A percentile compares a stretch with the other conserved stretches of the same genome.
Conservation (phyloP, 1,140 invertebrate genomes). For the Carposina sasakii region DNA sequence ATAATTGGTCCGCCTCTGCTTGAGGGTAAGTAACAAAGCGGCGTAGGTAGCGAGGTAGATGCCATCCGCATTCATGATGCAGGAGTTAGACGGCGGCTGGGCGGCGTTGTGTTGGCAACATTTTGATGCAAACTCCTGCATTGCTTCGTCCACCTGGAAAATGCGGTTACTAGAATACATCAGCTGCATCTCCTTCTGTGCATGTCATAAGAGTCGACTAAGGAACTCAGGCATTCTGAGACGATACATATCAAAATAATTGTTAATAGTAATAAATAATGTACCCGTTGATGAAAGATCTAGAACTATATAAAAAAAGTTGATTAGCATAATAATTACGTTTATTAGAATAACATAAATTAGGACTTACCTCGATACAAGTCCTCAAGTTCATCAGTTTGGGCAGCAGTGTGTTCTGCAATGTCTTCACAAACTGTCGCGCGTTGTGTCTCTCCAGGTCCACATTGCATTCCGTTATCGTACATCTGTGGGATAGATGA, state of each 20-base stretch:
- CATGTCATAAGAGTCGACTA: too few species aligned
- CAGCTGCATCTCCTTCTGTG: too few species aligned
- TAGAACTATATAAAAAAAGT: too few species aligned
- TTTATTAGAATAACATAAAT: conserved; percentile 4
- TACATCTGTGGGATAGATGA: too few species aligned
- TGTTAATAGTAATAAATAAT: too few species aligned
- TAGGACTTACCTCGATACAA: conserved; percentile 77
- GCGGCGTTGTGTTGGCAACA: conserved; percentile 88
- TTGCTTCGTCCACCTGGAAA: conserved; percentile 89
- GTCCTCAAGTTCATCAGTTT: conserved; percentile 80
- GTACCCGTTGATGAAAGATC: too few species aligned
- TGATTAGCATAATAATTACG: too few species aligned
- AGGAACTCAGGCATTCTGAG: too few species aligned
- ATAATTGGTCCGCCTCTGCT: conserved; percentile 83
- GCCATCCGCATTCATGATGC: conserved; percentile 95
- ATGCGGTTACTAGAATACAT: too few species aligned
- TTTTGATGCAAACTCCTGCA: conserved; percentile 92
- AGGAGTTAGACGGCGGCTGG: conserved; percentile 75
- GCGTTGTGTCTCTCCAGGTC: conserved; percentile 87
- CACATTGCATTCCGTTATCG: conserved; percentile 78
- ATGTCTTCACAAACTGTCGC: conserved; percentile 80
- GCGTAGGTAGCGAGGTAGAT: conserved; percentile 93
- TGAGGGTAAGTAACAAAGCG: conserved; percentile 86
- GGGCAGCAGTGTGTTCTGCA: conserved; percentile 81
- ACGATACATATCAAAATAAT: too few species aligned